Conservation (phyloP, 2,888 invertebrate species). For the Drosophila fulvimacula region DNA sequence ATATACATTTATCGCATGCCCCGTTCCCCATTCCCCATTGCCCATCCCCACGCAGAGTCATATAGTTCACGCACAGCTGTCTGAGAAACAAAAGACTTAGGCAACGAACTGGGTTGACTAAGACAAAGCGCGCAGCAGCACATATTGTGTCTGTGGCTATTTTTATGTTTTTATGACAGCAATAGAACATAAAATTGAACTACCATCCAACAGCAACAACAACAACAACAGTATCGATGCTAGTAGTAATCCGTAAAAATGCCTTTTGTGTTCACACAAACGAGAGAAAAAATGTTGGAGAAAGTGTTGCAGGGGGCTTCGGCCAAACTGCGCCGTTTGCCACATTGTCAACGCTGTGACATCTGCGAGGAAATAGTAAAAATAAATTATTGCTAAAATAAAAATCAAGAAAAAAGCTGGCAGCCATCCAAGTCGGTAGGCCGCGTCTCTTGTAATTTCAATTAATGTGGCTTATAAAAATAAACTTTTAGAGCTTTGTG, state of each 20-base stretch:
- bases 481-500: conserved; percentile 66
- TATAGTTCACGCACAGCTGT: conserved; percentile 41
- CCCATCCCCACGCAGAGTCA: conserved; percentile 20
- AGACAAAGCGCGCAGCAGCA: conserved; percentile 16
- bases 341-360: conserved; percentile 50
- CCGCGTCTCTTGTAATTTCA: conserved; percentile 68
- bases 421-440: conserved; percentile 1
- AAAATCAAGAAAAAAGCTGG: conserved; percentile 21
- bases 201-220: conserved; percentile 18
- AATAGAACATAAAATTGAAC: conserved; percentile 71
- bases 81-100: conserved; percentile 69
- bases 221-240: no score
- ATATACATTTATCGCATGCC: conserved; percentile 16
- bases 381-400: conserved; percentile 65
- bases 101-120: conserved; percentile 60
- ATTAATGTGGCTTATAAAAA: conserved; percentile 64
- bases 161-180: conserved; percentile 61
- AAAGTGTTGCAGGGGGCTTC: conserved; percentile 55
- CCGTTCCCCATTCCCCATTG: background rate
- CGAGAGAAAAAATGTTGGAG: conserved; percentile 35
- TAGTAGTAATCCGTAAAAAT: conserved; percentile 41
- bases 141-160: conserved; percentile 19
- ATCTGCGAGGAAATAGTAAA: conserved; percentile 56
- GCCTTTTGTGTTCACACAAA: conserved; percentile 43
- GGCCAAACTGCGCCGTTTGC: conserved; percentile 18